These are phyloP conservation scores for Thermophis baileyi DNA, from an alignment of 2,113 vertebrate species.

Conservation along the genomic window DNA sequence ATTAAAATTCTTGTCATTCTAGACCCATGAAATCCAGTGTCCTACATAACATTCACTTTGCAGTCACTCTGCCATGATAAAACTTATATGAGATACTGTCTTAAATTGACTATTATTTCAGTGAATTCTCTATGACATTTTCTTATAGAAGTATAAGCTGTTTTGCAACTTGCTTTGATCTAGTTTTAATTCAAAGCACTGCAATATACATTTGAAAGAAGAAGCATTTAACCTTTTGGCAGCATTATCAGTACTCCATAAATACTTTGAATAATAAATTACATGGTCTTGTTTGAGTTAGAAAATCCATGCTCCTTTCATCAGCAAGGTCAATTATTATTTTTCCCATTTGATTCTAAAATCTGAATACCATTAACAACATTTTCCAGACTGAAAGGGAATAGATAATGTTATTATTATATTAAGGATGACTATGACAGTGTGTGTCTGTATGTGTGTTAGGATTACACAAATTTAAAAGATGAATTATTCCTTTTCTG, in stretches of 20 bases:
- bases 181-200: conserved; percentile 44
- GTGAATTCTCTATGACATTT: conserved; percentile 35
- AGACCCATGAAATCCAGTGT: background rate
- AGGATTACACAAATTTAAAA: conserved; percentile 2
- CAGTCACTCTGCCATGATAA: background rate
- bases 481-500: background rate
- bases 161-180: conserved; percentile 17
- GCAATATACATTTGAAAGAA: background rate
- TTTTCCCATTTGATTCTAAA: background rate
- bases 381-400: conserved; percentile 1
- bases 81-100: background rate
- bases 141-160: conserved; percentile 34
- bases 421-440: background rate
- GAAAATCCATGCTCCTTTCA: conserved; percentile 19
- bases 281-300: conserved; percentile 18
- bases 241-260: background rate
- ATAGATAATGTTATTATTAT: background rate
- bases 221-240: conserved; percentile 20
- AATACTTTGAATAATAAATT: conserved; percentile 24
- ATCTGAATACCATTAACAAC: background rate
- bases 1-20: background rate
- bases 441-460: background rate
- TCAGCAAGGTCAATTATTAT: conserved; percentile 17
- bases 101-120: conserved; percentile 10
- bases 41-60: background rate